Percentiles rank a stretch among this genome's conserved stretches.
These are phyloP conservation scores for Diorhabda elongata DNA, from an alignment of 1,140 invertebrate genomes.

Conservation along the genomic window DNA sequence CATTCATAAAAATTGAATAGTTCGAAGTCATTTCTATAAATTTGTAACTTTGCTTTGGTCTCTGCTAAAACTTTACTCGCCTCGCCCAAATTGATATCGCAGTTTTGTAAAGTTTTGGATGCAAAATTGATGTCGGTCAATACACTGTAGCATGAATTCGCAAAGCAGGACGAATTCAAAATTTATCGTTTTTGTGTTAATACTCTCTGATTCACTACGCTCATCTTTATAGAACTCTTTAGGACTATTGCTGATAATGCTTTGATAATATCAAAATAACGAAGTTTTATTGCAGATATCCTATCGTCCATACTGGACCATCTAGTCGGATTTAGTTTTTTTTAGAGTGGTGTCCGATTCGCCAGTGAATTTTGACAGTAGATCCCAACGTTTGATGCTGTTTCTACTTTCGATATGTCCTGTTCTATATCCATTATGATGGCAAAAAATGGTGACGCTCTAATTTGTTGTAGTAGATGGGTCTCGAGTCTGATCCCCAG, in stretches of 20 bases:
- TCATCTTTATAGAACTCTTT: constrained; percentile 12
- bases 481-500: too few relatives aligned
- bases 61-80: constrained; percentile 17
- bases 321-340: constrained; percentile 17
- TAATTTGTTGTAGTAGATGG: too few relatives aligned
- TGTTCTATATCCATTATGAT: too few relatives aligned
- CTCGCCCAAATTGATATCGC: constrained; percentile 16
- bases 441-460: too few relatives aligned
- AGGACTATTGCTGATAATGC: constrained; percentile 22
- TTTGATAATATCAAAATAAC: constrained; percentile 14
- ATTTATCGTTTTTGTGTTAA: constrained; percentile 11
- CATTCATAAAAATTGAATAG: constrained; percentile 7
- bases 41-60: constrained; percentile 22
- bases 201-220: constrained; percentile 17
- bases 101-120: constrained; percentile 15
- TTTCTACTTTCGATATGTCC: too few relatives aligned
- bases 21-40: constrained; percentile 24
- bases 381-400: too few relatives aligned
- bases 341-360: constrained; percentile 17
- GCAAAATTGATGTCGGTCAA: constrained; percentile 15
- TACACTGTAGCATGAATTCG: constrained; percentile 9
- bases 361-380: constrained; percentile 14
- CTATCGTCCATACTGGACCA: constrained; percentile 12
- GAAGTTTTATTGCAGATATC: constrained; percentile 18
- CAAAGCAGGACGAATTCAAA: constrained; percentile 6